Evolutionary conservation across 1,140 invertebrate genomes (phyloP), one percentile per base, ranked within the genome.

Genomic region (Meloidogyne hapla): DNA sequence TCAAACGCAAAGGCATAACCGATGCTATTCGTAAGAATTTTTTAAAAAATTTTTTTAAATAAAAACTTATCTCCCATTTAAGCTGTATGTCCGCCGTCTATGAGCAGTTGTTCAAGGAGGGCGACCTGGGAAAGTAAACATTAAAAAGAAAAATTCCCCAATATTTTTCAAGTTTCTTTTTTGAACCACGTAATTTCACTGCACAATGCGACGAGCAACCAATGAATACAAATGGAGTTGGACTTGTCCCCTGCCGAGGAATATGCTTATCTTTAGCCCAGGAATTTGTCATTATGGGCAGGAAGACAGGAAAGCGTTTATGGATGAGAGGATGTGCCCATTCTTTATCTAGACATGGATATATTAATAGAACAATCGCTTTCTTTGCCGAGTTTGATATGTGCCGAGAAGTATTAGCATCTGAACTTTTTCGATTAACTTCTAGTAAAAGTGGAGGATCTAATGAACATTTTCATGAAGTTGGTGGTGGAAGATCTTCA

Each of bases 331-430:
- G 80, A 15, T 81, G 80, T 70, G 76, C 82, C 18, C n/a, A 63
- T 28, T 80, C 82, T 1, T 69, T 81, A 18, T 67, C 33, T 25
- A 48, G 78, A 28, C 65, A 42, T 48, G 80, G 80, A 1, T 81
- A 83, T 64, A 69, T 82, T 61, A 81, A 81, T 56, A 62, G 77
- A 61, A 81, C 80, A 4, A 74, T 81, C 18, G 81, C 81, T 42
- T 40, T 81, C 10, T 81, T 81, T 65, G 80, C 83, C 70, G 80
- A 83, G 21, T 81, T 83, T 45, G 80, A 81, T 65, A 64, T 81
- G 68, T 81, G 80, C 67, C 69, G 80, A 13, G 80, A 81, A 56
- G 72, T 81, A 9, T 42, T 77, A 33, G 82, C 80, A 9, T 74
- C 70, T 4, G 80, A 81, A 67, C n/a, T 81, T 25, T 81, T 81